Evolutionary conservation across 2,888 invertebrate genomes (phyloP), one percentile per base, ranked within the genome.

Genomic region (Platycnemis pennipes): DNA sequence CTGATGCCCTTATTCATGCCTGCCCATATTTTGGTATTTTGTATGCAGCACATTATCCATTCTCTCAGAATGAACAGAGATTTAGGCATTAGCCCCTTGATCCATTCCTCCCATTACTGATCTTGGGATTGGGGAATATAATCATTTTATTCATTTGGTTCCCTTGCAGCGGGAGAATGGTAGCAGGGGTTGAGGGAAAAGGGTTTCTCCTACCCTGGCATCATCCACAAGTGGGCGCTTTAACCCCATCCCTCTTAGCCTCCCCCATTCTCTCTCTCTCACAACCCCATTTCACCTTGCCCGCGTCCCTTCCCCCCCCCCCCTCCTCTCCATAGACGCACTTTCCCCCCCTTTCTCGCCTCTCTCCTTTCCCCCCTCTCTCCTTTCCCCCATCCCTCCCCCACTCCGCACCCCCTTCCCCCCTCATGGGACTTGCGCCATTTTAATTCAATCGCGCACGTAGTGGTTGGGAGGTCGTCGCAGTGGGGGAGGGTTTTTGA

Each of bases 201-300:
- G 77, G 31, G 37, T 31, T 11, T 5, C 37, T 31, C 31, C 26
- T 37, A 37, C 31, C 31, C 77, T 77, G 37, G 77, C 77, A 31
- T 26, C 77, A 77, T 77, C 77, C 77, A 77, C 77, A 77, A 77
- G 77, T 77, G 77, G 77, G 77, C 77, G 77, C 77, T 77, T 77
- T 37, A 16, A 7, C 31, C 77, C 77, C 22, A 8, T 26, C 77
- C 77, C 77, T 19, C 49, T 77, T 77, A 37, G 11, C 77, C 77
- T 37, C 0, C n/a, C 37, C 31, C 37, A 31, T 37, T 13, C 77
- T 37, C 77, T 13, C 37, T 37, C 37, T 37, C 77, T 13, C 49
- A 13, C n/a, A 31, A 31, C 2, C n/a, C 26, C 77, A 22, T 37
- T 77, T n/a, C 37, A 77, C 31, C 31, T 77, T 77, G 13, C 31